Evolutionary conservation across 2,888 invertebrate species (phyloP).

Genomic region (Pristionchus fissidentatus): DNA sequence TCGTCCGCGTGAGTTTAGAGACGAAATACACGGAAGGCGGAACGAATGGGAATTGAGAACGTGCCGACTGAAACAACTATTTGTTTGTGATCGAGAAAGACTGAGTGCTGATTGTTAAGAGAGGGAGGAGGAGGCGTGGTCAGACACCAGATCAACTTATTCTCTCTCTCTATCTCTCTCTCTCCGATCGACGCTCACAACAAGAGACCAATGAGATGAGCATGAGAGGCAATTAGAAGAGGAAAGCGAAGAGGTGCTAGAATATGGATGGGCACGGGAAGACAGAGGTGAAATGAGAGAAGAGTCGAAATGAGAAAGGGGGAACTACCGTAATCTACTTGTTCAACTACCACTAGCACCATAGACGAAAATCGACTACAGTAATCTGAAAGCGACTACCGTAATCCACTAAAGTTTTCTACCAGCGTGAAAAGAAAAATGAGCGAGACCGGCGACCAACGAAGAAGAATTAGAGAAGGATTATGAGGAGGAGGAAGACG

Average conservation of each 20-base stretch:
- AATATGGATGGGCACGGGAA: not conserved
- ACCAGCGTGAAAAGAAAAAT: no score
- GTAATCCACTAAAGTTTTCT: no score
- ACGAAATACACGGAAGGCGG: not conserved
- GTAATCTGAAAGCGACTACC: not conserved
- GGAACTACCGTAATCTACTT: conserved; percentile 23
- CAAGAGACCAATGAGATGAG: not conserved
- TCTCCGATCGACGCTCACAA: conserved; percentile 20
- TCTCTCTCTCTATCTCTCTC: not conserved
- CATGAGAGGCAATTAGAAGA: not conserved
- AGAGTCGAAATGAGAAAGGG: not conserved
- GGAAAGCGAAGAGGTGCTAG: not conserved
- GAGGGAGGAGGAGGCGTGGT: conserved; percentile 1
- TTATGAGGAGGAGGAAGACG: conserved; percentile 21
- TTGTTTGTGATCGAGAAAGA: not conserved
- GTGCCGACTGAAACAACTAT: not conserved
- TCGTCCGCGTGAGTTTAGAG: not conserved
- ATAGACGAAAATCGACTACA: not conserved
- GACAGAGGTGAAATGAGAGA: not conserved
- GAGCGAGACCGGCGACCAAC: no score
- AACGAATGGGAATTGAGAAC: not conserved
- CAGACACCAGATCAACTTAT: not conserved
- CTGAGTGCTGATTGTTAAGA: not conserved
- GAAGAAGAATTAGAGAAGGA: conserved; percentile 29
- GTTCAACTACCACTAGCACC: not conserved